These are phyloP conservation scores for Fukomys damarensis DNA, from an alignment of 2,113 vertebrate species.

Conservation along the genomic window DNA sequence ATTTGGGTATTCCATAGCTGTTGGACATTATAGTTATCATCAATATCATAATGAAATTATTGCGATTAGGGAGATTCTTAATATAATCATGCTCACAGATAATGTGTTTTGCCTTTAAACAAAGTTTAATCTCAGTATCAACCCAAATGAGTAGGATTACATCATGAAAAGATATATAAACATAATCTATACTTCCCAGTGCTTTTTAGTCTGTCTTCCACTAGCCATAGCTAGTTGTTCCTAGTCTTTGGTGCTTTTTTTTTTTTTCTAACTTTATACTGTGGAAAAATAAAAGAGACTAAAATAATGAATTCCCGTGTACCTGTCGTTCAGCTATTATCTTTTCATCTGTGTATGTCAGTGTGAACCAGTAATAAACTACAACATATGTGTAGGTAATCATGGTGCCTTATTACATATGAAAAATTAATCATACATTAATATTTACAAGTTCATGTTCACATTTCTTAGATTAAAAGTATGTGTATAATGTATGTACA, in stretches of 20 bases:
- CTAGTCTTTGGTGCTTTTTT: not conserved
- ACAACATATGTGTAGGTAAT: not conserved
- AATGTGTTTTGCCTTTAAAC: not conserved
- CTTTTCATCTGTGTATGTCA: not conserved
- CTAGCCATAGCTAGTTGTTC: not conserved
- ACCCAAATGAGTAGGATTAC: not conserved
- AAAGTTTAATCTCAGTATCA: not conserved
- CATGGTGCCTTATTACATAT: not conserved
- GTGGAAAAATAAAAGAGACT: not conserved
- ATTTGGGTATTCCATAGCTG: not conserved
- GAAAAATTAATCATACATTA: constrained; percentile 39
- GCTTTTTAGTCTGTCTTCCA: not conserved
- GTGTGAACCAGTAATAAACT: not conserved
- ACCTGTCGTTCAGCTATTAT: not conserved
- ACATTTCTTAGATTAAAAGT: not conserved
- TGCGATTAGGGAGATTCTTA: not conserved
- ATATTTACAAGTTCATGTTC: constrained; percentile 8
- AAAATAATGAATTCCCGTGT: not conserved
- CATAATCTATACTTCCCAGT: not conserved
- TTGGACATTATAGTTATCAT: not conserved
- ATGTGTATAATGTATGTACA: no score
- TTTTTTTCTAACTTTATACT: constrained; percentile 11
- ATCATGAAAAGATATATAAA: constrained; percentile 7
- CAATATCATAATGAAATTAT: not conserved
- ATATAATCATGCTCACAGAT: not conserved